These are phyloP conservation scores for Egretta garzetta DNA, from an alignment of 2,113 vertebrate genomes.

Conservation along the genomic window DNA sequence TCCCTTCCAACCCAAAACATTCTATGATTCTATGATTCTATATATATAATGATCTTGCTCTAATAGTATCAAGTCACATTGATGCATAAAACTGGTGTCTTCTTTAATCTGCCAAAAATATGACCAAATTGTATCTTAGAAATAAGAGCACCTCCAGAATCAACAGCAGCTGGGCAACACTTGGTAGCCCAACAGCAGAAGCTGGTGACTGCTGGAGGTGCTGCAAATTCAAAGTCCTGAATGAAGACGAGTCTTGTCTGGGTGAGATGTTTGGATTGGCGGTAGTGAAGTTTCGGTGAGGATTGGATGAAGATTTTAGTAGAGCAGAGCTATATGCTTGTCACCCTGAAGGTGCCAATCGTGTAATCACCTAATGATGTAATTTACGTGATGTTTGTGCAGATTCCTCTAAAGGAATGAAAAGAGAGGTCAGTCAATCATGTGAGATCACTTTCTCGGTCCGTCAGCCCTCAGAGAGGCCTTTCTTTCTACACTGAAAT, in stretches of 20 bases:
- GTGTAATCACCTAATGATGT: background rate
- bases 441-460: background rate
- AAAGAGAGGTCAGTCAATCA: rapidly evolving
- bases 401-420: background rate
- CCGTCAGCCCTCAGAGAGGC: background rate
- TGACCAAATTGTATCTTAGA: background rate
- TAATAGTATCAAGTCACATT: background rate
- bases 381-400: background rate
- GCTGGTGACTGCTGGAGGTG: background rate
- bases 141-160: background rate
- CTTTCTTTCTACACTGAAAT: background rate
- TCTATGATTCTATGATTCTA: no score
- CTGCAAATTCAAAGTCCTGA: background rate
- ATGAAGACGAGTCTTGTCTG: background rate
- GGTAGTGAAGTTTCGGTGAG: background rate
- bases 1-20: no score
- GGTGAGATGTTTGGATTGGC: background rate
- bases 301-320: background rate
- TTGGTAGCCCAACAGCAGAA: background rate
- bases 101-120: background rate
- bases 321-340: background rate
- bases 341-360: background rate
- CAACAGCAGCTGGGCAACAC: background rate
- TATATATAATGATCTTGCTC: background rate
- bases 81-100: background rate